Percentiles rank a stretch among this genome's conserved stretches.
phyloP scores from a whole-genome alignment of 2,113 vertebrate species.

The Ramphastos sulfuratus region DNA sequence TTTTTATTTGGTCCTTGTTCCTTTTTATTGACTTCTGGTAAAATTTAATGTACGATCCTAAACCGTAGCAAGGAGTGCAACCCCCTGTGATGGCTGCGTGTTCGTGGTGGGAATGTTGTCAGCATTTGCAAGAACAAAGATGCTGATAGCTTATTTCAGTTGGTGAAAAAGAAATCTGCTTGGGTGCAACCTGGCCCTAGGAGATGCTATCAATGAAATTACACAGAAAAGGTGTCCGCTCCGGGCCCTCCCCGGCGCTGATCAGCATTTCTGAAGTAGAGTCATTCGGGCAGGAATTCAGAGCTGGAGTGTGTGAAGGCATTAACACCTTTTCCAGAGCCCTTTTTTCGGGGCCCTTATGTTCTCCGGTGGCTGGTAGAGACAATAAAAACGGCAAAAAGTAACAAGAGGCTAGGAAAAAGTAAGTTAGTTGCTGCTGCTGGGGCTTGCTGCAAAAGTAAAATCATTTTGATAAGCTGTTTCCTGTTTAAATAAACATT shows the following conservation, averaged over 20 bases:
- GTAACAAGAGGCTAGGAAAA: not conserved
- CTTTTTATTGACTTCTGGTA: not conserved
- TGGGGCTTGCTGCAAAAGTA: not conserved
- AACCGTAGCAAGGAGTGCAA: not conserved
- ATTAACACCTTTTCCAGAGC: conserved; percentile 48
- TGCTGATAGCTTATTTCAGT: not conserved
- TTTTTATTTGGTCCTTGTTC: not conserved
- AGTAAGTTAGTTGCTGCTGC: conserved; percentile 3
- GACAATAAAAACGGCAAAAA: not conserved
- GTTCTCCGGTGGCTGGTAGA: not conserved
- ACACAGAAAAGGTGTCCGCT: not conserved
- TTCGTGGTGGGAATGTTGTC: not conserved
- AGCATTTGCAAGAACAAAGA: not conserved
- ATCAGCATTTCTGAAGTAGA: conserved; percentile 23
- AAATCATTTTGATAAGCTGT: conserved; percentile 38
- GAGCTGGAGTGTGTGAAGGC: conserved; percentile 10
- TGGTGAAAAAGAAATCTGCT: not conserved
- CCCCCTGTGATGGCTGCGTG: fast-evolving
- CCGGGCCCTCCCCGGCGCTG: not conserved
- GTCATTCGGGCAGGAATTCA: conserved; percentile 34
- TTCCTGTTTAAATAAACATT: conserved; percentile 59
- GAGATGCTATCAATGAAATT: not conserved
- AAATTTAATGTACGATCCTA: not conserved
- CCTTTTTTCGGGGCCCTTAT: conserved; percentile 2
- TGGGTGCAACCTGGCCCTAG: not conserved